Conservation (phyloP, 2,113 vertebrate species). For the Clarias batrachus region DNA sequence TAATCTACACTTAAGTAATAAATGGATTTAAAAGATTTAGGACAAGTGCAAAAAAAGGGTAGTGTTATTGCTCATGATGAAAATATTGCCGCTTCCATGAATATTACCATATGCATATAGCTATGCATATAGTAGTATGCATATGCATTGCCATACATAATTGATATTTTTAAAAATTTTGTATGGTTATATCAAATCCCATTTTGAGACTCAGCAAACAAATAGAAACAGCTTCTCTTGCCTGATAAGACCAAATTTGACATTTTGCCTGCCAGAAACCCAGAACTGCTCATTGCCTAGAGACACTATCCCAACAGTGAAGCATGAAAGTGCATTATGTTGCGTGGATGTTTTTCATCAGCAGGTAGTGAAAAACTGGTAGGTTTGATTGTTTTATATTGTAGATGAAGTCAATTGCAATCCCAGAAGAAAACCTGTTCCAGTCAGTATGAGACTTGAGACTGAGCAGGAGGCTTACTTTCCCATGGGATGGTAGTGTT, state of each 20-base stretch:
- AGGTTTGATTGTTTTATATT: neutral
- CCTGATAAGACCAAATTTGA: neutral
- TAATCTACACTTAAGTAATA: too few species aligned
- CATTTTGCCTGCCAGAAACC: neutral
- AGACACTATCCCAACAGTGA: neutral
- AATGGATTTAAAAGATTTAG: too few species aligned
- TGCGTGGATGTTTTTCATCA: neutral
- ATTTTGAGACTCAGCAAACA: neutral
- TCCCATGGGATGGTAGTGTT: neutral
- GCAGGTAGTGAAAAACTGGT: neutral
- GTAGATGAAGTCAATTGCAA: neutral
- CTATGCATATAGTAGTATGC: too few species aligned
- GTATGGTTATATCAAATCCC: neutral
- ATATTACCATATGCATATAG: neutral
- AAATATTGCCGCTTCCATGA: neutral
- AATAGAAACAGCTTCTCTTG: neutral
- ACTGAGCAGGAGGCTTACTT: neutral
- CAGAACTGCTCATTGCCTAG: neutral
- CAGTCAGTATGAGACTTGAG: neutral
- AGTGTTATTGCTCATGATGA: neutral
- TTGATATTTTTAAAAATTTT: neutral
- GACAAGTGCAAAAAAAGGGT: neutral
- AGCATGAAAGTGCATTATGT: neutral
- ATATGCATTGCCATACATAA: neutral
- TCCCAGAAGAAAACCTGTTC: neutral